phyloP scores from a whole-genome alignment of 2,797 vertebrate genomes.

The Clarias laeviceps region DNA sequence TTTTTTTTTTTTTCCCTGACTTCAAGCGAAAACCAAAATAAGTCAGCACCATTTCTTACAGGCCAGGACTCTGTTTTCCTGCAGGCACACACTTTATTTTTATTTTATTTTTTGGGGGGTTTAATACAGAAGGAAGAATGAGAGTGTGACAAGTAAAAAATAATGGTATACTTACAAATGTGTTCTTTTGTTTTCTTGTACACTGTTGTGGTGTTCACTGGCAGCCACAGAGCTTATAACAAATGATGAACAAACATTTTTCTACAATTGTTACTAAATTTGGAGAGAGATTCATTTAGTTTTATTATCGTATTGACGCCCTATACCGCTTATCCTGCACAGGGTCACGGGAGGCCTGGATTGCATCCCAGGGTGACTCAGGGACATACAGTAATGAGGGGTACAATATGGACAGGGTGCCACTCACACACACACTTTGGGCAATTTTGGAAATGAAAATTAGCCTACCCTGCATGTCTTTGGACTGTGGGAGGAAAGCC shows the following conservation, averaged over 20 bases:
- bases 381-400: too few relatives aligned
- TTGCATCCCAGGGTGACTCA: too few relatives aligned
- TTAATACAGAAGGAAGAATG: not conserved
- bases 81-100: conserved; percentile 6
- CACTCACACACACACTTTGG: too few relatives aligned
- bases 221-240: too few relatives aligned
- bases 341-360: too few relatives aligned
- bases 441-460: too few relatives aligned
- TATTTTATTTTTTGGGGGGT: not conserved
- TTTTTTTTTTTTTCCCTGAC: not conserved
- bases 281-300: not conserved
- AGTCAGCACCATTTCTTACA: not conserved
- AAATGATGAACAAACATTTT: not conserved
- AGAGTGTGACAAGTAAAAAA: conserved; percentile 5
- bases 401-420: too few relatives aligned
- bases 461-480: too few relatives aligned
- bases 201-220: not conserved
- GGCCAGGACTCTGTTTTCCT: not conserved
- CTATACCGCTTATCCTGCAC: too few relatives aligned
- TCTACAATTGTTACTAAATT: not conserved
- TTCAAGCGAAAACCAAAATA: not conserved
- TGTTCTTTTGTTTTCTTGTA: not conserved
- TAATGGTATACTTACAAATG: conserved; percentile 2
- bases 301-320: not conserved
- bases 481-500: too few relatives aligned